Evolutionary conservation across 2,888 invertebrate species (phyloP), one percentile per base, ranked within the genome.

Genomic region (Malachius bipustulatus): DNA sequence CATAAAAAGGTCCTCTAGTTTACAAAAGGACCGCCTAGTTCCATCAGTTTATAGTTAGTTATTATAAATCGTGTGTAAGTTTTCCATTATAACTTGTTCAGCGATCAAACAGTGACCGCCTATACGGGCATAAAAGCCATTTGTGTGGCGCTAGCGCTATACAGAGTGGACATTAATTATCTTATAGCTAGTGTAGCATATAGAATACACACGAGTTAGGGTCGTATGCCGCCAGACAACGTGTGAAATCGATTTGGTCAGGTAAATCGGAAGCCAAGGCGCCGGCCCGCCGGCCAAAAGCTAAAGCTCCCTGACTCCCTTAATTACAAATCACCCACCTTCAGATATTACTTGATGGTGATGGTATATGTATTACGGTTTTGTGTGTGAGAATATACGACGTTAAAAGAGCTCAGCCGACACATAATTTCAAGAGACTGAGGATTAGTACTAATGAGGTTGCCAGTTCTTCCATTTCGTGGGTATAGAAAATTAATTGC

Each of bases 211-310:
- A n/a, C 6, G n/a, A 19, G 24, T 19, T 19, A 19, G 24, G 48
- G 44, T 43, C 49, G 44, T 34, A 36, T 43, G 39, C 41, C 41
- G 38, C 41, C 43, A 49, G 54, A 52, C 54, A 49, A 55, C 47
- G 55, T 55, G 55, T 55, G 54, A 55, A 55, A 55, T 54, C 54
- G 54, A 55, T 54, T 55, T 50, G 50, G 50, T 49, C 53, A 54
- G 53, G 54, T 53, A 55, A 54, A 53, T 56, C 54, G 54, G 56
- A 55, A 56, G 54, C 54, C 48, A 41, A 43, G 55, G 54, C 56
- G 56, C 56, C 56, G 52, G 47, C 47, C 54, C 52, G 56, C 46
- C 56, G 56, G 54, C 54, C 43, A 47, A 52, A 50, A 44, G 46
- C 44, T 46, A 39, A 42, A 38, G 45, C 49, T 47, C 49, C 51